Percentiles rank a stretch among this genome's conserved stretches.
phyloP scores from a whole-genome alignment of 2,113 vertebrate genomes.

The Aptenodytes patagonicus region DNA sequence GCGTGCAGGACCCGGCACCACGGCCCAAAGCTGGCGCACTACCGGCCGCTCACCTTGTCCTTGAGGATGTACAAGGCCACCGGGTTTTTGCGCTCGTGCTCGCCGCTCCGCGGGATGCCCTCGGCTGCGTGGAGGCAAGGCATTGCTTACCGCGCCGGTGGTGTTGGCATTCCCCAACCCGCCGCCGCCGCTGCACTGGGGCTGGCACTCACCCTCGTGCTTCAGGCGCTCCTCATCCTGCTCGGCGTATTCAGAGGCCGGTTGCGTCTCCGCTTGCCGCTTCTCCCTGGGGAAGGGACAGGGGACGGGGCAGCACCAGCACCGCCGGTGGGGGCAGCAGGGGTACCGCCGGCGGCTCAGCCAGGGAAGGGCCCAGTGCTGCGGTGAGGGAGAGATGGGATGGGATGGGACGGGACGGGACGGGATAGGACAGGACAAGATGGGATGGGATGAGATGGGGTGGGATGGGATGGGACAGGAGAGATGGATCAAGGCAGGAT shows the following conservation, averaged over 20 bases:
- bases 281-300: conserved; percentile 77
- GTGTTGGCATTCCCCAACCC: accelerated
- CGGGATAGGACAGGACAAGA: not conserved
- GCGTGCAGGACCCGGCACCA: accelerated
- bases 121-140: conserved; percentile 74
- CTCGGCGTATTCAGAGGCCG: conserved; percentile 79
- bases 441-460: too few species aligned
- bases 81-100: conserved; percentile 87
- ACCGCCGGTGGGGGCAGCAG: accelerated
- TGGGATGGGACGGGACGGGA: too few species aligned
- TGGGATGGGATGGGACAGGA: too few species aligned
- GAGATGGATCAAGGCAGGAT: too few species aligned
- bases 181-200: accelerated
- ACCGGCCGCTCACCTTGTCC: conserved; percentile 79
- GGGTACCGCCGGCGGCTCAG: not conserved
- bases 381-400: not conserved
- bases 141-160: accelerated
- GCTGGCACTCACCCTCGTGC: conserved; percentile 78
- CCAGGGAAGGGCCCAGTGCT: not conserved
- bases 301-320: not conserved
- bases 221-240: conserved; percentile 82
- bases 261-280: conserved; percentile 77
- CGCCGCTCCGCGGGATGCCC: conserved; percentile 78
- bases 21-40: accelerated
- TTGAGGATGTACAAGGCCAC: conserved; percentile 90